Conservation (phyloP, 2,797 vertebrate species). For the Eleutherodactylus coqui region DNA sequence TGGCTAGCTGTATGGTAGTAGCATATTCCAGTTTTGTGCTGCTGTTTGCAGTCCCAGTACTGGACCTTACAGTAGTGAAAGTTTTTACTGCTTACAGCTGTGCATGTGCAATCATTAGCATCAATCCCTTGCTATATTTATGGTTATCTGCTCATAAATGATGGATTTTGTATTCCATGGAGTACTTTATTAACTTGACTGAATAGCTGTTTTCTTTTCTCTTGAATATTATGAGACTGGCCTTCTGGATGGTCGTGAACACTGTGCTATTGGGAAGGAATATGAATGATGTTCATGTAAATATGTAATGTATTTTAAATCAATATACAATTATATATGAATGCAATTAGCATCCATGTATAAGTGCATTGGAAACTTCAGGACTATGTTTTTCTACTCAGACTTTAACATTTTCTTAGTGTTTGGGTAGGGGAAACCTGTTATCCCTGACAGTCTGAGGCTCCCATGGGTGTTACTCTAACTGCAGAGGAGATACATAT, state of each 20-base stretch:
- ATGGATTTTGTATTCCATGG: slow-evolving; percentile 46
- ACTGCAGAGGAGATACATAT: not conserved
- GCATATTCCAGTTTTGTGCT: not conserved
- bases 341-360: not conserved
- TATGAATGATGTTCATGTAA: not conserved
- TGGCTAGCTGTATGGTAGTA: not conserved
- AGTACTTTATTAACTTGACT: slow-evolving; percentile 39
- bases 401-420: not conserved
- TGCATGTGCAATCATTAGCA: slow-evolving; percentile 47
- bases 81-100: slow-evolving; percentile 35
- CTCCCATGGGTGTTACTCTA: not conserved
- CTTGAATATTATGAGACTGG: not conserved
- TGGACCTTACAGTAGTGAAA: slow-evolving; percentile 9
- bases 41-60: not conserved
- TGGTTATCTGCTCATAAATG: slow-evolving; percentile 44
- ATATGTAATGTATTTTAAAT: not conserved
- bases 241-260: not conserved
- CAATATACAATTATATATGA: not conserved
- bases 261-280: not conserved
- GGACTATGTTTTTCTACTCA: not conserved
- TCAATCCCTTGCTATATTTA: slow-evolving; percentile 15
- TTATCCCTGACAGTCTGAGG: not conserved
- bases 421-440: not conserved
- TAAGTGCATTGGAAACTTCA: not conserved
- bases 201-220: slow-evolving; percentile 18